These are phyloP conservation scores for Cyphomyrus discorhynchus DNA, from an alignment of 2,113 vertebrate species.

Conservation along the genomic window DNA sequence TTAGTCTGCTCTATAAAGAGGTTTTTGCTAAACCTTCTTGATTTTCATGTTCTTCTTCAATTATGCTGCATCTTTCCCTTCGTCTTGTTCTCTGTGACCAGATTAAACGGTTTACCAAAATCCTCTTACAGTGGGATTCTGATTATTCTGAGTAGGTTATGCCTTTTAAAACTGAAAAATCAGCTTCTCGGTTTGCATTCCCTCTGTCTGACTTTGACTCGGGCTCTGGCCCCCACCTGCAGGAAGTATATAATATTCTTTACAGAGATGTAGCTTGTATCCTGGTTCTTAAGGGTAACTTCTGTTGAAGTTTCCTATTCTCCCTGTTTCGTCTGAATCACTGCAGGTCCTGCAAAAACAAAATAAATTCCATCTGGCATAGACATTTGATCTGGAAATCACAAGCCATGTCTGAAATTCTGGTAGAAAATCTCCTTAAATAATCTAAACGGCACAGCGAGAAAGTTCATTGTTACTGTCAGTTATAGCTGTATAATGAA, in stretches of 20 bases:
- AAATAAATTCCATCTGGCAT: neutral
- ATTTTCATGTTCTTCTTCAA: constrained; percentile 54
- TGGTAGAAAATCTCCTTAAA: neutral
- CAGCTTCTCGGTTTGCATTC: constrained; percentile 58
- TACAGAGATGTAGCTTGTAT: neutral
- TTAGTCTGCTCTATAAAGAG: constrained; percentile 65
- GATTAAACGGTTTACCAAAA: constrained; percentile 50
- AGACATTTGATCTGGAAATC: neutral
- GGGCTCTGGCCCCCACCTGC: neutral
- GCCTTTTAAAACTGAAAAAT: constrained; percentile 37
- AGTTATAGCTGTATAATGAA: neutral
- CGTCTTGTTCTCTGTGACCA: neutral
- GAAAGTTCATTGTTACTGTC: neutral
- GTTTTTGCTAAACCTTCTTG: constrained; percentile 67
- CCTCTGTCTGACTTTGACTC: neutral
- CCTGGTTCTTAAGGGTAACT: neutral
- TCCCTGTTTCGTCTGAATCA: neutral
- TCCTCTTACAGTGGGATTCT: constrained; percentile 32
- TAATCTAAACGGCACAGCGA: neutral
- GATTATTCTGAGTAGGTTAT: constrained; percentile 48
- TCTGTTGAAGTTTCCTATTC: neutral
- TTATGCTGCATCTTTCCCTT: constrained; percentile 51
- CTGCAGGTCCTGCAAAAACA: neutral
- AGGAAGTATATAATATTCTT: neutral
- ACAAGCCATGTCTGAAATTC: neutral